phyloP scores from a whole-genome alignment of 1,140 invertebrate genomes.

The Tetramorium alpestre region DNA sequence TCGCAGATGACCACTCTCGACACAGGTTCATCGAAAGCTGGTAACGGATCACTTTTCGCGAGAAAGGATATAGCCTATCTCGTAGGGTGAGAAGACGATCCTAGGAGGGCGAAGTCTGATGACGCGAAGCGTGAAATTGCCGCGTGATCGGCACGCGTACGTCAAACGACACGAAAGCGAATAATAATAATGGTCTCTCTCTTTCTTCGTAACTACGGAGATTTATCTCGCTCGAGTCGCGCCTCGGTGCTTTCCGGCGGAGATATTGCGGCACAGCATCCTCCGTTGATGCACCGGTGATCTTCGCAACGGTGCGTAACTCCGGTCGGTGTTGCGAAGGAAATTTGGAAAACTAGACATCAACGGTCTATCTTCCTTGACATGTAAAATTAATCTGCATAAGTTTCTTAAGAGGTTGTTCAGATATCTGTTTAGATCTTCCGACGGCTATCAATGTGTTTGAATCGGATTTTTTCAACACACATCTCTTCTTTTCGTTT shows the following conservation, averaged over 20 bases:
- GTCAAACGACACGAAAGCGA: conserved; percentile 30
- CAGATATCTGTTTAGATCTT: neutral
- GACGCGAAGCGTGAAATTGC: conserved; percentile 50
- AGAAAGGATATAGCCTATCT: neutral
- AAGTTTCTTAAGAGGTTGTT: neutral
- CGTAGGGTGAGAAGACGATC: neutral
- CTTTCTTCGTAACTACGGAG: neutral
- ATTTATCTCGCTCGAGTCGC: conserved; percentile 52
- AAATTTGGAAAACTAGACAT: conserved; percentile 43
- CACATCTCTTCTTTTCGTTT: neutral
- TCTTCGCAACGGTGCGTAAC: conserved; percentile 42
- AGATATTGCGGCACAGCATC: conserved; percentile 59
- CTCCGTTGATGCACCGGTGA: conserved; percentile 26
- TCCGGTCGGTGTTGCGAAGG: conserved; percentile 34
- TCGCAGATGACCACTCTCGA: conserved; percentile 29
- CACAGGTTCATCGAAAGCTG: conserved; percentile 38
- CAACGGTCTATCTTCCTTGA: conserved; percentile 8
- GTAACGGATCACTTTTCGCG: neutral
- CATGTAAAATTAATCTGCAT: conserved; percentile 3
- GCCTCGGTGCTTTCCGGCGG: conserved; percentile 25
- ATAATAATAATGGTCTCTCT: conserved; percentile 12
- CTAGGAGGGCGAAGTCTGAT: neutral
- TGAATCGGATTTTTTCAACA: neutral
- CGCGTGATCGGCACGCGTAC: conserved; percentile 45
- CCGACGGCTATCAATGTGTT: neutral